Base-by-base conservation (phyloP, 2,113 vertebrate species). In the Callorhinus ursinus region DNA sequence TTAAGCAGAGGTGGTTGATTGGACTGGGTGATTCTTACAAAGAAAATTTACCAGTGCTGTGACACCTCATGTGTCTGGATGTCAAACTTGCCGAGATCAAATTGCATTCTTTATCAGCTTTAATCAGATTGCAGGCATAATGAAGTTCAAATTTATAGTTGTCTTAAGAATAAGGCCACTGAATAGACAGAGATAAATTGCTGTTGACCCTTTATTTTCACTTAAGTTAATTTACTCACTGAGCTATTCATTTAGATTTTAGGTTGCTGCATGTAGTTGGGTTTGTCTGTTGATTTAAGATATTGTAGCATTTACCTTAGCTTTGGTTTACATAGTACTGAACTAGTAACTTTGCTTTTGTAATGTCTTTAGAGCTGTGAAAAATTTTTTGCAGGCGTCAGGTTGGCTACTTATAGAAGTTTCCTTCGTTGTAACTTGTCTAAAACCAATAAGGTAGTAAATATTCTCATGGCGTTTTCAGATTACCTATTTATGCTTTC, bases 101-200 rank as follows among this genome's bases (percentile, higher is more conserved):
- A 97, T 96, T 92, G 74, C 76, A 46, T 98, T 97, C 87, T 98
- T 98, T 21, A 84, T 90, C 28, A 94, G 39, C 87, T 98, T 98
- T 97, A 98, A 95, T 97, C 91, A 90, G 89, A 98, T 94, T 95
- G 51, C 1, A 57, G 63, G 90, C 63, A 71, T 97, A 98, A 96
- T 97, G 94, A 93, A 97, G 71, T 97, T 98, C 92, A 90, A 94
- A 98, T 98, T 98, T 98, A 97, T 88, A 97, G 97, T 96, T 98
- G 96, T 97, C 57, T 80, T 98, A 96, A 97, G 88, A 93, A 92
- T 96, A 98, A 98, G 93, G 82, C 95, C 79, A 96, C 57, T 74
- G 82, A 96, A 77, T 93, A 96, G 86, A 95, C 19, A 84, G 84
- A 95, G 71, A 90, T 96, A 85, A 98, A 98, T 96, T 98, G 88